Evolutionary conservation across 37 sponge, comb jelly and placozoan species (phyloP).

Genomic region (Haliclona indistincta): DNA sequence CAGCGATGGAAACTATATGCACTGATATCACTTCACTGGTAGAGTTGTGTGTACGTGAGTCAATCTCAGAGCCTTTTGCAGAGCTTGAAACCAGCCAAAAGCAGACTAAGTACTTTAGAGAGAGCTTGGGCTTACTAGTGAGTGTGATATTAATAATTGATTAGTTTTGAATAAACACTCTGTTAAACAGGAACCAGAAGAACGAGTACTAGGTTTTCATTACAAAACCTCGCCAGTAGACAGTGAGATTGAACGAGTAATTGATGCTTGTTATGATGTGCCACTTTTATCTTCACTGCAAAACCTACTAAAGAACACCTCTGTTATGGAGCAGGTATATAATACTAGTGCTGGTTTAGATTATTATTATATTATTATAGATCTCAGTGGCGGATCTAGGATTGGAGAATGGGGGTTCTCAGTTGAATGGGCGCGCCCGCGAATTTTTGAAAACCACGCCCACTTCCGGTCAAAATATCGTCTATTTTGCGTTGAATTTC

Average conservation of each 20-base stretch:
- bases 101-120: slow-evolving; percentile 39
- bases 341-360: too few relatives aligned
- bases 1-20: slow-evolving; percentile 16
- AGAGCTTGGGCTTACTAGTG: too few relatives aligned
- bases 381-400: too few relatives aligned
- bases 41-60: background rate
- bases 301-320: background rate
- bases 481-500: too few relatives aligned
- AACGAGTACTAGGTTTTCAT: background rate
- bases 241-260: too few relatives aligned
- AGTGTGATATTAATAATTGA: too few relatives aligned
- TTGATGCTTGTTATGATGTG: slow-evolving; percentile 5
- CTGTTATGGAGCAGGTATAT: background rate
- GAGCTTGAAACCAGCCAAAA: slow-evolving; percentile 8
- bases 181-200: background rate
- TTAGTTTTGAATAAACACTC: too few relatives aligned
- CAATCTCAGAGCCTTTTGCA: slow-evolving; percentile 10
- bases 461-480: too few relatives aligned
- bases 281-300: slow-evolving; percentile 1
- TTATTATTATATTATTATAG: too few relatives aligned
- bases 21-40: background rate
- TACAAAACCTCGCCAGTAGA: background rate
- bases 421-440: too few relatives aligned
- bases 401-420: too few relatives aligned
- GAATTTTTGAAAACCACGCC: too few relatives aligned